These are phyloP conservation scores for Seriola dumerili DNA, from an alignment of 2,113 vertebrate species.

Conservation along the genomic window DNA sequence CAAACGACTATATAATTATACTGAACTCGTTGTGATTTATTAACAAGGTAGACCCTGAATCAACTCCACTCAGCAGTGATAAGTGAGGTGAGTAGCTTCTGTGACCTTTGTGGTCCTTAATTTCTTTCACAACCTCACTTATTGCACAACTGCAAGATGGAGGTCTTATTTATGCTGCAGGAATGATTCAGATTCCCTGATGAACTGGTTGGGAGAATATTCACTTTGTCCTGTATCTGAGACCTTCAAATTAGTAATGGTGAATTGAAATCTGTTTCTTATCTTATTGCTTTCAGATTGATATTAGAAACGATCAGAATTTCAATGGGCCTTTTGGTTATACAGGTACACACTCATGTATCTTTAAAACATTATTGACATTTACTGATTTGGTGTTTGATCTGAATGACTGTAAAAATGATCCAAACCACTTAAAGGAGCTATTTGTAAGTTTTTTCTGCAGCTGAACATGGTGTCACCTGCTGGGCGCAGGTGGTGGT, in stretches of 20 bases:
- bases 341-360: no score
- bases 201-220: background rate
- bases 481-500: no score
- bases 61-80: background rate
- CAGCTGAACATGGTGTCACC: no score
- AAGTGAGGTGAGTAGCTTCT: background rate
- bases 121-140: background rate
- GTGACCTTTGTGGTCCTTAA: conserved; percentile 32
- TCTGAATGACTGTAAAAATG: background rate
- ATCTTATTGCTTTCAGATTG: background rate
- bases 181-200: background rate
- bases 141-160: background rate
- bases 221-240: background rate
- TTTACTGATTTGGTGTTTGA: background rate
- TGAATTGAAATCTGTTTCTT: background rate
- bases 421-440: background rate
- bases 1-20: conserved; percentile 23
- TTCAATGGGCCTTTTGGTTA: background rate
- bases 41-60: conserved; percentile 4
- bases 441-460: no score
- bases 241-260: background rate
- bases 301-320: background rate
- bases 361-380: background rate
- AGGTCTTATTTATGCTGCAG: background rate
- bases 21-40: conserved; percentile 25